Evolutionary conservation across 1,140 invertebrate species (phyloP), one percentile per base, ranked within the genome.

Genomic region (Linepithema humile): DNA sequence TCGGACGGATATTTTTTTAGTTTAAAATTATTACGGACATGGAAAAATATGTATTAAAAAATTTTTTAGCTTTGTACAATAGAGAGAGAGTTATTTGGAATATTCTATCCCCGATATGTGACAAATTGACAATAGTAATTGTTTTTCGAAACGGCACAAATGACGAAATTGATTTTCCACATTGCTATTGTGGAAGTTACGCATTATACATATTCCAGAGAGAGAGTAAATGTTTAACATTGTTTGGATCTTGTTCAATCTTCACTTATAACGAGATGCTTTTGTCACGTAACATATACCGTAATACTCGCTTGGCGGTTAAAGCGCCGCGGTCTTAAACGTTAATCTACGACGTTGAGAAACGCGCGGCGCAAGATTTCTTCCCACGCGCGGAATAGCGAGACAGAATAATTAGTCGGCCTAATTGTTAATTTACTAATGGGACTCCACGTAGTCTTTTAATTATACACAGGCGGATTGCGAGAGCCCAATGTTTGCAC

Each of bases 341-440:
- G 15, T 50, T 78, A 67, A 38, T 78, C 69, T 69, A 32, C 55
- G 26, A 29, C 38, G 0, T 35, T 45, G 15, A 59, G 53, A 32
- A 62, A 57, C 38, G 26, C 23, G 26, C 17, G 15, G 17, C 38
- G 23, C 40, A 45, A 64, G 48, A 26, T 83, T 86, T 45, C 45
- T 45, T 40, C n/a, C 38, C 10, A 15, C n/a, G n/a, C n/a, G 29
- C n/a, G 74, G 35, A 48, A 73, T 69, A 62, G 70, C 53, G 43
- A 55, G 29, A n/a, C 38, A 7, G 62, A 60, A 70, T 84, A 87
- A 88, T 88, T 84, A 73, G 59, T 75, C 69, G 64, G 35, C 62
- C 86, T 64, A 85, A 87, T 87, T 82, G 75, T 87, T 88, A 88
- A 88, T 88, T 88, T 85, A 88, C 83, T 85, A 88, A 85, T 82